Evolutionary conservation across 1,140 invertebrate genomes (phyloP), one percentile per base, ranked within the genome.

Genomic region (Listronotus oregonensis): DNA sequence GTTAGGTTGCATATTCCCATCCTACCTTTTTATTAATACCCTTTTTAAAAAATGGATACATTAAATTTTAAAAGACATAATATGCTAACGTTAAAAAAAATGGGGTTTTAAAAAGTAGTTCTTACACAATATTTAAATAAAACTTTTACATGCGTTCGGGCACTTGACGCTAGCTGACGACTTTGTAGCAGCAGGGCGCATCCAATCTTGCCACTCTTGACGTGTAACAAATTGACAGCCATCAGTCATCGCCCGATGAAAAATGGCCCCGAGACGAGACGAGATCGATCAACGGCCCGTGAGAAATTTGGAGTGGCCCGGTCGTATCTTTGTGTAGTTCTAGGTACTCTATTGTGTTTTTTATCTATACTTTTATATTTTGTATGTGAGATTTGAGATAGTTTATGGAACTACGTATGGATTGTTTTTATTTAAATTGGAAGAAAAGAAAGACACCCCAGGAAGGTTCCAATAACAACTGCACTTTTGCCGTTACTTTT

Each of bases 201-300:
- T 62, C 67, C 69, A 68, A 73, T 73, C 73, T 73, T 71, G 70
- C 69, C 74, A 73, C 71, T 74, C 67, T 65, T 76, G 74, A 76
- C 73, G 69, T 72, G 59, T 69, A 74, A 76, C 74, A 76, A 76
- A 76, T 76, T 71, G 74, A 74, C 74, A 73, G 71, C 63, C 73
- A 76, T 76, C 74, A 76, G 70, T 76, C 74, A 73, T 69, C 73
- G 70, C 21, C 10, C 51, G 46, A 68, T 76, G 71, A 76, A 70
- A 72, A 66, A 76, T 76, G 49, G 57, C 47, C 64, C 51, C 39
- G 52, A 57, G 60, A 57, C 63, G 60, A 55, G n/a, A 10, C 27
- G 43, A 44, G 39, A 44, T 39, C 50, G 42, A 67, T 51, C 66
- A 52, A 56, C 66, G 57, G 64, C 57, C 64, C 55, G 54, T 64